phyloP scores from a whole-genome alignment of 1,140 invertebrate genomes.

The Aphelinus certus region DNA sequence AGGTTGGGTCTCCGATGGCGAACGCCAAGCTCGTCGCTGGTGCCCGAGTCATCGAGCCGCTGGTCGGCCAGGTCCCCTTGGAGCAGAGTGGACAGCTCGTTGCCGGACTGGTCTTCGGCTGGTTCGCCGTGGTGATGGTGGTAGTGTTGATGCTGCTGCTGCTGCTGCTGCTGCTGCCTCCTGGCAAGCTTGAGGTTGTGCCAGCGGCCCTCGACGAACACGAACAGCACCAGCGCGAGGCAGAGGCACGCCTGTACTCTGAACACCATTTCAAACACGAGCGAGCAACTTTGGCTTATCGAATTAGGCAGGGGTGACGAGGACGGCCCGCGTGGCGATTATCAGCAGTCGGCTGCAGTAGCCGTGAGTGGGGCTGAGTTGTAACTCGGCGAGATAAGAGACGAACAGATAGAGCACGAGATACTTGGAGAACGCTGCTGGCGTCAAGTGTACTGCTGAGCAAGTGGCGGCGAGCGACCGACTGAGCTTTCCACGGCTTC shows the following conservation, averaged over 20 bases:
- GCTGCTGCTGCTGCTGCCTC: background rate
- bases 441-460: background rate
- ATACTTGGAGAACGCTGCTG: too few species aligned
- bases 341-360: too few species aligned
- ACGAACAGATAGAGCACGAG: too few species aligned
- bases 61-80: background rate
- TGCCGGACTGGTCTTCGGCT: background rate
- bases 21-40: background rate
- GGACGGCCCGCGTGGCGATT: too few species aligned
- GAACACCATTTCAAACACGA: background rate
- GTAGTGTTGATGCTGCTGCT: too few species aligned
- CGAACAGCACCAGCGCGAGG: background rate
- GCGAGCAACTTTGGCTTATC: background rate
- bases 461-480: constrained; percentile 4
- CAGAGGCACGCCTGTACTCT: background rate
- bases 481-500: constrained; percentile 39
- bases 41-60: background rate
- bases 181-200: background rate
- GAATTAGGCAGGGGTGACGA: background rate
- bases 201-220: constrained; percentile 6
- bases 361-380: too few species aligned
- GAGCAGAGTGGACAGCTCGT: background rate
- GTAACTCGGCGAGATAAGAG: too few species aligned
- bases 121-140: background rate
- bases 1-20: too few species aligned